Evolutionary conservation across 1,140 invertebrate species (phyloP).

Genomic region (Andricus grossulariae): DNA sequence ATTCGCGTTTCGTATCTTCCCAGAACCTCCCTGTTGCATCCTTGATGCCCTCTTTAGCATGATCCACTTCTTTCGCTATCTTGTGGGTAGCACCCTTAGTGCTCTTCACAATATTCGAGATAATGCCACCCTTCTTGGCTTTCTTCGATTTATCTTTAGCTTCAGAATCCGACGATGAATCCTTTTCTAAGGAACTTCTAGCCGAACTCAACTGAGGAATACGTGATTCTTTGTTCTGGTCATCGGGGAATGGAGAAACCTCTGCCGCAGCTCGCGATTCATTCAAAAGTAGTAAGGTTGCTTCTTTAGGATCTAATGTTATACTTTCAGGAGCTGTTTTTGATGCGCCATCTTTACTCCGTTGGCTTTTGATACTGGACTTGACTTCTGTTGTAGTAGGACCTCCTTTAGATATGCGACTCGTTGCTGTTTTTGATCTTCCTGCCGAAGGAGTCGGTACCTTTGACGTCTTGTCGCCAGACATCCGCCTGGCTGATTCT

Average conservation of each 20-base stretch:
- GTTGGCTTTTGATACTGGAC: neutral
- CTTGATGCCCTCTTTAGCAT: conserved; percentile 63
- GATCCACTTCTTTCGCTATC: conserved; percentile 68
- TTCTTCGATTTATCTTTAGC: conserved; percentile 51
- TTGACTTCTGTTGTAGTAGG: neutral
- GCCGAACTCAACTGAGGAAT: conserved; percentile 43
- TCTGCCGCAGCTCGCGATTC: conserved; percentile 43
- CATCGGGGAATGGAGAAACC: neutral
- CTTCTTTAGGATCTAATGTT: conserved; percentile 42
- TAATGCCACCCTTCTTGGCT: conserved; percentile 56
- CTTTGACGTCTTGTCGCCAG: conserved; percentile 2
- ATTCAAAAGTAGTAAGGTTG: conserved; percentile 49
- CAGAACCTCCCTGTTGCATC: conserved; percentile 63
- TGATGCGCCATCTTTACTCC: conserved; percentile 35
- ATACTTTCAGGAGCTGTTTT: conserved; percentile 24
- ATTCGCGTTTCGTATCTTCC: conserved; percentile 70
- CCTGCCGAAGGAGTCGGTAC: neutral
- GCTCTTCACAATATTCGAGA: conserved; percentile 59
- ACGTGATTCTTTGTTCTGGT: conserved; percentile 15
- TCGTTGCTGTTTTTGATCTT: neutral
- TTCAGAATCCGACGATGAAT: conserved; percentile 41
- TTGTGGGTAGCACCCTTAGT: conserved; percentile 71
- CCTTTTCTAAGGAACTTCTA: conserved; percentile 47
- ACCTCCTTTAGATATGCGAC: neutral
- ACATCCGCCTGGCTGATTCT: conserved; percentile 1